These are phyloP conservation scores for Zelleria hepariella DNA, from an alignment of 2,888 invertebrate genomes.

Conservation along the genomic window DNA sequence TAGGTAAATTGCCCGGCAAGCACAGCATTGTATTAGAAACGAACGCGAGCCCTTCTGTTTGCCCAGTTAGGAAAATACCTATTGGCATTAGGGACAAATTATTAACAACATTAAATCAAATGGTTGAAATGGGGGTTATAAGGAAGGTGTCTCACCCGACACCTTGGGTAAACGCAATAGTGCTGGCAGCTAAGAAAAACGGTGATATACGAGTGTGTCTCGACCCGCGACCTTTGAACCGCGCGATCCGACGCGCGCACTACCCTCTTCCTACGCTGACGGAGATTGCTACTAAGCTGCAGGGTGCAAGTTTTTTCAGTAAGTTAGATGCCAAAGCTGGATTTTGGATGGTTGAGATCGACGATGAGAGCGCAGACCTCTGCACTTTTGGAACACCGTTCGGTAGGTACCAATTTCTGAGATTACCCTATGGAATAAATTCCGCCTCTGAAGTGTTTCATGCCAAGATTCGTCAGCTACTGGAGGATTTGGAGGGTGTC, in stretches of 20 bases:
- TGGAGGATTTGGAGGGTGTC: slow-evolving; percentile 15
- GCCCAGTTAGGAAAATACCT: slow-evolving; percentile 18
- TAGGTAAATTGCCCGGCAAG: slow-evolving; percentile 16
- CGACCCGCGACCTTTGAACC: no score
- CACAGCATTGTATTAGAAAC: slow-evolving; percentile 15
- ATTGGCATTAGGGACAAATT: slow-evolving; percentile 17
- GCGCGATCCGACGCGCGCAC: slow-evolving; percentile 9
- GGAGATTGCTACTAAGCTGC: background rate
- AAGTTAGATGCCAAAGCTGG: background rate
- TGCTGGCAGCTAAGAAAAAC: slow-evolving; percentile 17
- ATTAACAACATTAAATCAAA: slow-evolving; percentile 8
- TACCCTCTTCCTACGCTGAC: background rate
- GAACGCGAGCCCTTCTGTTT: slow-evolving; percentile 13
- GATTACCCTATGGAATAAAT: slow-evolving; percentile 11
- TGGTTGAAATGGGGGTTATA: slow-evolving; percentile 12
- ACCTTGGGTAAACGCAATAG: slow-evolving; percentile 18
- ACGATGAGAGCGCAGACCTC: background rate
- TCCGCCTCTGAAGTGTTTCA: slow-evolving; percentile 10
- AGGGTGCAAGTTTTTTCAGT: background rate
- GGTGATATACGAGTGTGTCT: slow-evolving; percentile 14
- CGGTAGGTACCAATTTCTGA: slow-evolving; percentile 10
- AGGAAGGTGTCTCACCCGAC: slow-evolving; percentile 15
- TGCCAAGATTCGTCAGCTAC: slow-evolving; percentile 7
- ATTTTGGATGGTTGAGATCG: background rate
- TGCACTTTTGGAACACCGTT: no score